Evolutionary conservation across 2,888 invertebrate genomes (phyloP).

Genomic region (Sarcophaga subvicina): DNA sequence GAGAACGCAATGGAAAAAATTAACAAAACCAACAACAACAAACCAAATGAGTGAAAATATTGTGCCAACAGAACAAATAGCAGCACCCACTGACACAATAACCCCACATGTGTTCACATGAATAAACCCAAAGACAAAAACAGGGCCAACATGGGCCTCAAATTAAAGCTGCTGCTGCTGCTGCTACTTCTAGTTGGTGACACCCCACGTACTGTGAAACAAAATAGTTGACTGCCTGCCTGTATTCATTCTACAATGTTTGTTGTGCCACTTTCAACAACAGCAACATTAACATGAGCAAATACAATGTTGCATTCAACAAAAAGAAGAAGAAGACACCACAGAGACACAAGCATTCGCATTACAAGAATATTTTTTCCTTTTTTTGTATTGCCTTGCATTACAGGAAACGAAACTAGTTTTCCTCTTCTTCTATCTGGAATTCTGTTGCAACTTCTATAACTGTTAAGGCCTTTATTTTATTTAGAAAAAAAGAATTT

Average conservation of each 20-base stretch:
- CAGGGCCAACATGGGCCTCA: conserved; percentile 33
- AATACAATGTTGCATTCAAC: conserved; percentile 25
- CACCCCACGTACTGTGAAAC: not conserved
- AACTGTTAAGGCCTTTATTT: no score
- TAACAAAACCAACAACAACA: not conserved
- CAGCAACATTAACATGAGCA: conserved; percentile 35
- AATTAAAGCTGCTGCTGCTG: conserved; percentile 12
- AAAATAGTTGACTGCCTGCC: no score
- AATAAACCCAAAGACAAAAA: conserved; percentile 35
- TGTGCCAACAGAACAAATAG: conserved; percentile 26
- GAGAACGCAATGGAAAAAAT: not conserved
- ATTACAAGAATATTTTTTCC: conserved; percentile 35
- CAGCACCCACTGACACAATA: conserved; percentile 62
- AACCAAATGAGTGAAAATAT: not conserved
- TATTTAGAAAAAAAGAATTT: no score
- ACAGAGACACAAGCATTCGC: conserved; percentile 2
- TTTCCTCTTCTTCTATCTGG: conserved; percentile 38
- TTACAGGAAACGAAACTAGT: conserved; percentile 62
- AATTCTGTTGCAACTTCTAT: not conserved
- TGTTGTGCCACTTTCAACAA: conserved; percentile 10
- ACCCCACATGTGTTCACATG: conserved; percentile 44
- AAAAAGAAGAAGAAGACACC: not conserved
- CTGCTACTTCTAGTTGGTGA: not conserved
- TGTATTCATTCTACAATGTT: not conserved
- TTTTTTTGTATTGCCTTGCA: conserved; percentile 13